These are phyloP conservation scores for Rhagonycha fulva DNA, from an alignment of 2,888 invertebrate genomes.

Conservation along the genomic window DNA sequence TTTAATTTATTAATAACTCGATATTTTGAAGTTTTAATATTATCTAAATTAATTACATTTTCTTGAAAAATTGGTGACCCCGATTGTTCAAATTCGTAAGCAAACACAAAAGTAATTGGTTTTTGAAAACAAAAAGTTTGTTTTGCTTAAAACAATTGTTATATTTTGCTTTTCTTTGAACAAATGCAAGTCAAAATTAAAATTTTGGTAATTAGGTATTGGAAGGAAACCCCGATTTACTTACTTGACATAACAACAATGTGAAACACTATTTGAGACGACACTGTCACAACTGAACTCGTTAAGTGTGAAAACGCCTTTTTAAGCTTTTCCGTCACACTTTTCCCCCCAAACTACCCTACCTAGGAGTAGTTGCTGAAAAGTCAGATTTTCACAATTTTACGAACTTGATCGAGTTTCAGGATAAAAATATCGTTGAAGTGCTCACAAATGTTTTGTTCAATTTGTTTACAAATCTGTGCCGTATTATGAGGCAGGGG, in stretches of 20 bases:
- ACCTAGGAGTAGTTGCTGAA: background rate
- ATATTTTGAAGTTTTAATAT: too few species aligned
- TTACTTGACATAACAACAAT: background rate
- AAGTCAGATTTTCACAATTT: background rate
- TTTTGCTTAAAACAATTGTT: too few species aligned
- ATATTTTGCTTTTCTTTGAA: too few species aligned
- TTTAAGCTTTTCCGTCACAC: slow-evolving; percentile 16
- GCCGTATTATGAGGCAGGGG: background rate
- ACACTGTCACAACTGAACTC: background rate
- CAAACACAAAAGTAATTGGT: accelerated
- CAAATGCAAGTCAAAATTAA: too few species aligned
- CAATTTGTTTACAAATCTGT: background rate
- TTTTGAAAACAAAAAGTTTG: too few species aligned
- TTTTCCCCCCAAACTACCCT: background rate
- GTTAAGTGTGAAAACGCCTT: background rate
- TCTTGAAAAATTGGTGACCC: background rate
- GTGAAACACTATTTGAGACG: background rate
- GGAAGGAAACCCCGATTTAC: background rate
- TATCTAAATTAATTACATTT: background rate
- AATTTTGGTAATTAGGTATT: background rate
- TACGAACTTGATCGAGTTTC: background rate
- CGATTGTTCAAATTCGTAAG: background rate
- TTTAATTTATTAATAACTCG: too few species aligned
- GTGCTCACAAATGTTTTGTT: background rate
- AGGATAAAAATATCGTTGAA: background rate